Base-by-base conservation (phyloP, 1,140 invertebrate species). In the Penaeus vannamei region DNA sequence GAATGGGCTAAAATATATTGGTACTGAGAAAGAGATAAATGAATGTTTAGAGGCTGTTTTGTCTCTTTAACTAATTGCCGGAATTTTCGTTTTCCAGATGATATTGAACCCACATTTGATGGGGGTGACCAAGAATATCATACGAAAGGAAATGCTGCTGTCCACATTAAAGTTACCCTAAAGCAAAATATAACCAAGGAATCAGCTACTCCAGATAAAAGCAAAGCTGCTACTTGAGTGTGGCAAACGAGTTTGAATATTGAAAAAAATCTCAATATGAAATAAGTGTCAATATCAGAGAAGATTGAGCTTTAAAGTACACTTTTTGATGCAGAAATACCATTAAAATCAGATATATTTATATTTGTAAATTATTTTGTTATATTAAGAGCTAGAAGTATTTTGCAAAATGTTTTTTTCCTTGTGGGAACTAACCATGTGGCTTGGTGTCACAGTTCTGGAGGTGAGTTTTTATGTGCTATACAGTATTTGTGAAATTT, bases 381-480 rank as follows among this genome's bases (percentile, higher is more conserved):
- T 14, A 17, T 76, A 32, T 17, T 32, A 76, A 32, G 42, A 32
- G 10, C 72, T 19, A 42, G 42, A 32, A 76, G 17, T 14, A 32
- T 42, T 64, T 53, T 76, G 26, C 64, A 95, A 91, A 91, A 98
- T 97, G 97, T 97, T 98, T 94, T 98, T 97, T 93, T 97, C 96
- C 77, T 93, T 98, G 42, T 95, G 96, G 91, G 98, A 99, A 93
- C 94, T 98, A 80, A 96, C 97, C n/a, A 95, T 95, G 86, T 99
- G 98, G 98, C 94, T 99, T 53, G 97, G 98, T 90, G 94, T 99
- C 84, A 98, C 98, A 10, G 17, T 53, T 14, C 17, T 53, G 53
- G 53, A 53, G 53, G 53, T 53, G 53, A 53, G 53, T 53, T 53
- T 17, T 53, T 53, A 53, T 12, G 0, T 5, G 5, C 53, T 53